Base-by-base conservation (phyloP, 2,888 invertebrate species). In the Oligia strigilis region DNA sequence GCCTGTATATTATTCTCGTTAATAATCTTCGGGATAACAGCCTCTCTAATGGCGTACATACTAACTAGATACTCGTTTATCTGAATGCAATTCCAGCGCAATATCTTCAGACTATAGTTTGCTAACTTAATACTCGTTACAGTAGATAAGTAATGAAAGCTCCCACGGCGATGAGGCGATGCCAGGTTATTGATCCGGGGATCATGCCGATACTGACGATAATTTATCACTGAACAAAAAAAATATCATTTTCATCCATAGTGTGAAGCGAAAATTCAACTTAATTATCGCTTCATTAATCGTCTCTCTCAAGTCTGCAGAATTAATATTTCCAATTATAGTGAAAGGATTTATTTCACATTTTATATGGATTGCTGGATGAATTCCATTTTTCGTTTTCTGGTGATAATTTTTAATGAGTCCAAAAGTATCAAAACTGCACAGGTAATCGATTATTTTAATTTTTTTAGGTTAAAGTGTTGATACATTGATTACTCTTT, bases 111-210 rank as follows among this genome's bases (percentile, higher is more conserved):
- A 75, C 77, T 74, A 82, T 82, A 80, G 82, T 81, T 86, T 81
- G 72, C 75, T 88, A 88, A 88, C 88, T 90, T 89, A 87, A 89
- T 87, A 83, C 88, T 90, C 87, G 91, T 90, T 89, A 89, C 78
- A 77, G 76, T n/a, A 85, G 85, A 87, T 87, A 89, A 88, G 86
- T 84, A 88, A 89, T 89, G 87, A 86, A 92, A 88, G 88, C 88
- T 90, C 90, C 90, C 89, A 92, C 91, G 90, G 83, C 85, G 79
- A 85, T 64, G 76, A 87, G 72, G 82, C 82, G 87, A 88, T 91
- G 72, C 86, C 71, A 81, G 85, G 83, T 85, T 90, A 90, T 90
- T 91, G 90, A 90, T 88, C 85, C 77, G 70, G 72, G 78, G 84
- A 91, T 89, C 86, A 88, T n/a, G 49, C 62, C 62, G 69, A 75